Evolutionary conservation across 1,140 invertebrate species (phyloP), one percentile per base, ranked within the genome.

Genomic region (Matsumurasca onukii): DNA sequence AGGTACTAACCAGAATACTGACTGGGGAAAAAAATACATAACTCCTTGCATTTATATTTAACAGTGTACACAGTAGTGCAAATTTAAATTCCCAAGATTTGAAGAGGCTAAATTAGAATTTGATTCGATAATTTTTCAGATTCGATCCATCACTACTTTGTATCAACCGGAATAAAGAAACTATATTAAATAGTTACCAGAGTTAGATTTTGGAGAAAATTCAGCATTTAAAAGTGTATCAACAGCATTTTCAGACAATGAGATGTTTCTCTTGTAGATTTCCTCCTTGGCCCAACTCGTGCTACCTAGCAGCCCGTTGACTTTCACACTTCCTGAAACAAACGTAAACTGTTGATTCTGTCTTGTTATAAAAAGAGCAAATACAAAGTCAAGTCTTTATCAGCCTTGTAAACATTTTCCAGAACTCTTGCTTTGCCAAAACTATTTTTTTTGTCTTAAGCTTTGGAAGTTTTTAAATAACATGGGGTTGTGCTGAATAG

Each of bases 251-350:
- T 61, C 29, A 62, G 30, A 29, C 2, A 68, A 29, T 1, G 67
- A 39, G 1, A 68, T 34, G 9, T 68, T 68, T 30, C 45, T 34
- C n/a, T 30, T 15, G 15, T 30, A 34, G 22, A 67, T 31, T 52
- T 67, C 66, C 57, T 49, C 45, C 52, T 67, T 67, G 12, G 57
- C 25, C 30, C 61, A 45, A 63, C 31, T 34, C 12, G 61, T 31
- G 34, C 22, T 63, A 13, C 39, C 39, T 3, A 63, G 13, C 13
- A 63, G 22, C 27, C 39, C 61, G n/a, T 29, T 29, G 5, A 63
- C 17, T 22, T 20, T 63, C 3, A 63, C 2, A 12, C 2, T 25
- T 17, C 61, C 61, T 63, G 61, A 34, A 63, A 63, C 13, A 25
- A 12, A 52, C 22, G 20, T 52, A 52, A 15, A 52, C 49, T 17